Evolutionary conservation across 2,797 vertebrate genomes (phyloP).

Genomic region (Morus bassanus): DNA sequence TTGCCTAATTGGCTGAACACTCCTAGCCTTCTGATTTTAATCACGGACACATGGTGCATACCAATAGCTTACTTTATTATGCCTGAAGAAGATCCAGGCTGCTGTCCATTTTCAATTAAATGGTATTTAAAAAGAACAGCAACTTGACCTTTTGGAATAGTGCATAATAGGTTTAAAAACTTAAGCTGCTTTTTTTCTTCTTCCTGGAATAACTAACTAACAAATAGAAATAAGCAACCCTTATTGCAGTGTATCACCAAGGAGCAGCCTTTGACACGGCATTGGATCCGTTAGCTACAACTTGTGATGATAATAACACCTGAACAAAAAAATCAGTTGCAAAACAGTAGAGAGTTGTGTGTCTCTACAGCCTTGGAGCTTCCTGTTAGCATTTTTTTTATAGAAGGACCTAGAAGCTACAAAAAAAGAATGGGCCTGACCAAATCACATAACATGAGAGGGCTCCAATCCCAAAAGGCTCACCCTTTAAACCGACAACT

Average conservation of each 20-base stretch:
- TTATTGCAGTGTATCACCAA: background rate
- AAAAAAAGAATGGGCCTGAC: background rate
- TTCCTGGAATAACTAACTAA: background rate
- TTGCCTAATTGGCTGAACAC: slow-evolving; percentile 48
- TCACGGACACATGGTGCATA: slow-evolving; percentile 26
- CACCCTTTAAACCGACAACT: background rate
- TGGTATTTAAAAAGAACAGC: slow-evolving; percentile 40
- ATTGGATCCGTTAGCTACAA: background rate
- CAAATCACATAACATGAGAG: background rate
- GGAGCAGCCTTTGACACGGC: background rate
- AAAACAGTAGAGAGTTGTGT: background rate
- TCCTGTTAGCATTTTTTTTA: background rate
- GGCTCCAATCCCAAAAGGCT: background rate
- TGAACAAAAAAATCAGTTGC: background rate
- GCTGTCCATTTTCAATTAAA: slow-evolving; percentile 52
- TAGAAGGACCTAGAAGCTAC: background rate
- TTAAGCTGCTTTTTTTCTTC: background rate
- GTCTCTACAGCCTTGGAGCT: background rate
- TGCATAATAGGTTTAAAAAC: slow-evolving; percentile 50
- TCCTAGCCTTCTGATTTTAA: slow-evolving; percentile 47
- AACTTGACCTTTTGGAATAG: slow-evolving; percentile 48
- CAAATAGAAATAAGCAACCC: background rate
- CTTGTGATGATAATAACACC: background rate
- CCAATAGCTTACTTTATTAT: slow-evolving; percentile 43
- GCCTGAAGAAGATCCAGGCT: slow-evolving; percentile 24